Percentiles rank a stretch among this genome's conserved stretches.
phyloP scores from a whole-genome alignment of 2,113 vertebrate species.

The Jaculus jaculus region DNA sequence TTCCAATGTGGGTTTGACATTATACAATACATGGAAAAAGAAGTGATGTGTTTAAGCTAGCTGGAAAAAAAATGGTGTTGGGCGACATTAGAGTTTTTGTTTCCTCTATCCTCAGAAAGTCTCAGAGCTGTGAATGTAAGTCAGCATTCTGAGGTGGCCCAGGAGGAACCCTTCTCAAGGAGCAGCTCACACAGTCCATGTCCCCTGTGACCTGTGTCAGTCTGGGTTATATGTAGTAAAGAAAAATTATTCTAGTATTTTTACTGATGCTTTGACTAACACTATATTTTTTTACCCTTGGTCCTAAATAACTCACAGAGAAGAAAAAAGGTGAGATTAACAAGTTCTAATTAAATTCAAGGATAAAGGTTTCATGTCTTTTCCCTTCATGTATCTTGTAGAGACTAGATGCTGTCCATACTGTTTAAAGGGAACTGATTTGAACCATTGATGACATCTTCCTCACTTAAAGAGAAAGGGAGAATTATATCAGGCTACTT shows the following conservation, averaged over 20 bases:
- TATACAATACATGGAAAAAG: not conserved
- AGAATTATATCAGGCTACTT: not conserved
- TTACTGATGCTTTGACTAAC: not conserved
- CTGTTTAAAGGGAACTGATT: slow-evolving; percentile 11
- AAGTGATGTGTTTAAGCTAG: not conserved
- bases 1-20: not conserved
- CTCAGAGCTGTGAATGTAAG: not conserved
- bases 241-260: slow-evolving; percentile 11
- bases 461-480: not conserved
- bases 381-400: not conserved
- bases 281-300: not conserved
- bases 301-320: not conserved
- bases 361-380: not conserved
- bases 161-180: not conserved
- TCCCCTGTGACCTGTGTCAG: not conserved
- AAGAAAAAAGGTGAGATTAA: not conserved
- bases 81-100: not conserved
- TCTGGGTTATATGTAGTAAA: not conserved
- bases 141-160: not conserved
- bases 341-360: slow-evolving; percentile 12
- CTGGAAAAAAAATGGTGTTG: not conserved
- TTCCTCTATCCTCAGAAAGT: slow-evolving; percentile 5
- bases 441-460: not conserved
- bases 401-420: not conserved
- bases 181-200: not conserved